Evolutionary conservation across 1,140 invertebrate species (phyloP).

Genomic region (Argopecten irradians): DNA sequence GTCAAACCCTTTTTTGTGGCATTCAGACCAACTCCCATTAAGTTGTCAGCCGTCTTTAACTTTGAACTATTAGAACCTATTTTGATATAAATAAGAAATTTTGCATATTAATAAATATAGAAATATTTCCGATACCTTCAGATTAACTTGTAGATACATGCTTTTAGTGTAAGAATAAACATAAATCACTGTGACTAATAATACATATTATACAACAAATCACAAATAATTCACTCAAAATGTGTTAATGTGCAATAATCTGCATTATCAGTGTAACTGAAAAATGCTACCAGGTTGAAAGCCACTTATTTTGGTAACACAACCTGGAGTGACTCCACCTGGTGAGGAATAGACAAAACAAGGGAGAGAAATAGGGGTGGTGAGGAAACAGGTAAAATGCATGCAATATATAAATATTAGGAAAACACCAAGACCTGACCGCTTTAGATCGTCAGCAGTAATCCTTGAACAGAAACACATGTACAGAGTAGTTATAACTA

Average conservation of each 20-base stretch:
- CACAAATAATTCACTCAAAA: not conserved
- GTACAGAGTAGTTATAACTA: too few relatives aligned
- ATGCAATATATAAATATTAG: not conserved
- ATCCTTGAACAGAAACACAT: not conserved
- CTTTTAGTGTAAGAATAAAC: conserved; percentile 81
- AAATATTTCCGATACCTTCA: not conserved
- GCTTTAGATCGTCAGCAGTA: not conserved
- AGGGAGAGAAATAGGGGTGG: not conserved
- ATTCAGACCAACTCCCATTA: too few relatives aligned
- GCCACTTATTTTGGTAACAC: not conserved
- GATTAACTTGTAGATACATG: not conserved
- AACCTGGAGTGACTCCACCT: not conserved
- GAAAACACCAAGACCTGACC: not conserved
- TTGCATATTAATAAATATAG: not conserved
- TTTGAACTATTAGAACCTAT: too few relatives aligned
- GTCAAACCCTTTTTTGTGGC: too few relatives aligned
- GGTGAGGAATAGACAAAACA: not conserved
- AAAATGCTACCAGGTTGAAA: not conserved
- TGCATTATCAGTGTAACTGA: not conserved
- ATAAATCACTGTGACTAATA: not conserved
- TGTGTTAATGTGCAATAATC: not conserved
- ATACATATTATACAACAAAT: not conserved
- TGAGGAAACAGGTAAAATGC: not conserved
- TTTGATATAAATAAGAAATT: too few relatives aligned
- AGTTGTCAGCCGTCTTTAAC: too few relatives aligned